phyloP scores from a whole-genome alignment of 2,797 vertebrate genomes.

The Acestrorhynchus altus region DNA sequence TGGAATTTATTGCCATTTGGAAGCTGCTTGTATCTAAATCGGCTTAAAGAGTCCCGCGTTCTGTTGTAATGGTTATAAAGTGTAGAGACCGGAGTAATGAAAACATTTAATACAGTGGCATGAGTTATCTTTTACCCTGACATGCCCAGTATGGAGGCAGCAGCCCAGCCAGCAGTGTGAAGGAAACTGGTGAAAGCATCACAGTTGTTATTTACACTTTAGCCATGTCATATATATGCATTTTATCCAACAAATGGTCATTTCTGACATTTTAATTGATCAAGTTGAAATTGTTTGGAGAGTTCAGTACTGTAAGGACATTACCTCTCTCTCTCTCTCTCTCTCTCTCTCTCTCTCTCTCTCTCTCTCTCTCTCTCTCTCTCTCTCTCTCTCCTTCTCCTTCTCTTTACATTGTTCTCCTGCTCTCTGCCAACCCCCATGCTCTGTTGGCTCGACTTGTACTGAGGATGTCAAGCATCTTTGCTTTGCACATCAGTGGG shows the following conservation, averaged over 20 bases:
- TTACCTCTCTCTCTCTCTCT: slow-evolving; percentile 57
- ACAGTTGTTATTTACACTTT: too few species aligned
- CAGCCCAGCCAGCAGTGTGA: too few species aligned
- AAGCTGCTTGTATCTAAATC: neutral
- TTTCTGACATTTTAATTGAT: too few species aligned
- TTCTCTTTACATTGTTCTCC: too few species aligned
- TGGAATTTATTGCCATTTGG: neutral
- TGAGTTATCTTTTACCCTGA: neutral
- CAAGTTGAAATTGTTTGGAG: neutral
- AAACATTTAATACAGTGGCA: neutral
- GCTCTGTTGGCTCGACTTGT: slow-evolving; percentile 52
- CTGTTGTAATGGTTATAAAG: neutral
- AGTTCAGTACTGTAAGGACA: neutral
- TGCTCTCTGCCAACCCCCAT: slow-evolving; percentile 55
- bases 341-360: slow-evolving; percentile 60
- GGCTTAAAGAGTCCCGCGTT: neutral
- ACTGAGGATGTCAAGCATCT: slow-evolving; percentile 56
- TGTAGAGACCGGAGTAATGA: neutral
- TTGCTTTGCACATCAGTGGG: slow-evolving; percentile 77
- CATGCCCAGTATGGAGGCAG: too few species aligned
- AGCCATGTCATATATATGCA: too few species aligned
- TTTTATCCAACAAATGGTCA: too few species aligned
- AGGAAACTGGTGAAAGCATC: too few species aligned
- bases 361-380: slow-evolving; percentile 51
- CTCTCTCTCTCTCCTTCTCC: slow-evolving; percentile 22